Percentiles rank a stretch among this genome's conserved stretches.
phyloP scores from a whole-genome alignment of 2,113 vertebrate species.

The Corythaeola cristata region DNA sequence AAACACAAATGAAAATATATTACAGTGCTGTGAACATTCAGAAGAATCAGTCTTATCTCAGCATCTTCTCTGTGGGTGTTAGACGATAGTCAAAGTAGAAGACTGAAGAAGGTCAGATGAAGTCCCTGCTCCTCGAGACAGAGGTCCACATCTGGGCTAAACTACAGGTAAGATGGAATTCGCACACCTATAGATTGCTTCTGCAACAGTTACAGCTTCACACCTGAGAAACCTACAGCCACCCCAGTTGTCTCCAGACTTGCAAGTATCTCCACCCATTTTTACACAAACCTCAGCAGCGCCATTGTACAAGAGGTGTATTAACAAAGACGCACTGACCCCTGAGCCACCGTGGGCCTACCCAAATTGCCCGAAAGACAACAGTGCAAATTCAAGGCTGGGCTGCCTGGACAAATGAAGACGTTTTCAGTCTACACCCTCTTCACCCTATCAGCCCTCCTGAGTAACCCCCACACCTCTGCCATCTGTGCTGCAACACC shows the following conservation, averaged over 20 bases:
- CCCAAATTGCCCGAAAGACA: rapidly evolving
- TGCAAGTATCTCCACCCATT: neutral
- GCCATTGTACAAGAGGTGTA: neutral
- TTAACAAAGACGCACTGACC: rapidly evolving
- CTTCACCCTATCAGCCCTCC: neutral
- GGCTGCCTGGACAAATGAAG: neutral
- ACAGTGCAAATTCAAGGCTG: neutral
- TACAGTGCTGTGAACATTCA: neutral
- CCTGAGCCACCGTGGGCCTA: neutral
- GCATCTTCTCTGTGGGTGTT: neutral
- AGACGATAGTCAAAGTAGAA: neutral
- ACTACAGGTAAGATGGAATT: neutral
- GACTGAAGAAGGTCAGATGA: neutral
- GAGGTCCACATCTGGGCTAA: neutral
- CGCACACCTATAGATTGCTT: neutral
- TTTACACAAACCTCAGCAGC: neutral
- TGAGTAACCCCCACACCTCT: neutral
- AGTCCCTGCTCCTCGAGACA: neutral
- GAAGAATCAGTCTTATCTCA: neutral
- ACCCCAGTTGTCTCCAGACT: neutral
- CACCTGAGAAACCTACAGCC: neutral
- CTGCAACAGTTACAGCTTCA: neutral
- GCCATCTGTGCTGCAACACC: neutral
- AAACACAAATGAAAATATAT: constrained; percentile 14
- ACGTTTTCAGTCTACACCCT: neutral